These are phyloP conservation scores for Synanthedon andrenaeformis DNA, from an alignment of 2,888 invertebrate species.

Conservation along the genomic window DNA sequence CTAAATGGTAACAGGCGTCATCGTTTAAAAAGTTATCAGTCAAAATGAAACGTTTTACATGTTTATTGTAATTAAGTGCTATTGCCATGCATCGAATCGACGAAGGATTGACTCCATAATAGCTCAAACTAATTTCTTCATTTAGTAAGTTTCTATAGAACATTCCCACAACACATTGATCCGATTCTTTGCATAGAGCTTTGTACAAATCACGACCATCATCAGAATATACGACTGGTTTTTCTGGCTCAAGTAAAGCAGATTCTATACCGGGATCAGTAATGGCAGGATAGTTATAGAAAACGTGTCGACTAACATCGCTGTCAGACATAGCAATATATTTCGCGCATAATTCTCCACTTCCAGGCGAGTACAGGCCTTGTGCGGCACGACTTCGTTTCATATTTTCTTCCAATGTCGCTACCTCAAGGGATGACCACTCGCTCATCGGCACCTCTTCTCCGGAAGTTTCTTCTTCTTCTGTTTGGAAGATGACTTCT, in stretches of 20 bases:
- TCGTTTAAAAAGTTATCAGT: conserved; percentile 28
- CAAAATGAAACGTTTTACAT: conserved; percentile 20
- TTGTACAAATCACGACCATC: conserved; percentile 29
- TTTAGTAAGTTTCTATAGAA: conserved; percentile 22
- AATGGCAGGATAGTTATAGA: conserved; percentile 26
- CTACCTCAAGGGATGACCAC: conserved; percentile 24
- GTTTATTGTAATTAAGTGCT: conserved; percentile 24
- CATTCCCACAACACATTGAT: conserved; percentile 19
- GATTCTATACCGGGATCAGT: conserved; percentile 28
- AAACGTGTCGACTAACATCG: conserved; percentile 16
- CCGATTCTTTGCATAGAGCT: conserved; percentile 25
- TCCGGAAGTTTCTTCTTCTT: conserved; percentile 10
- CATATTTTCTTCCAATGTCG: conserved; percentile 12
- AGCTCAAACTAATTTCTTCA: conserved; percentile 23
- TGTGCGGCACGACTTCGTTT: conserved; percentile 14
- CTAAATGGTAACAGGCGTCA: conserved; percentile 32
- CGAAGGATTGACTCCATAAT: conserved; percentile 23
- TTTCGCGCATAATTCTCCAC: conserved; percentile 25
- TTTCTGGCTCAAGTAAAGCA: conserved; percentile 18
- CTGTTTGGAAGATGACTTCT: background rate
- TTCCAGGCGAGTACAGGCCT: conserved; percentile 22
- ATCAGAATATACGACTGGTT: conserved; percentile 15
- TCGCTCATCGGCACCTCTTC: conserved; percentile 22
- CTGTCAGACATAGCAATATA: conserved; percentile 25
- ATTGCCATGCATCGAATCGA: conserved; percentile 28